A percentile compares a stretch with the other conserved stretches of the same genome.
phyloP scores from a whole-genome alignment of 2,888 invertebrate species.

The Deroplatys truncata region DNA sequence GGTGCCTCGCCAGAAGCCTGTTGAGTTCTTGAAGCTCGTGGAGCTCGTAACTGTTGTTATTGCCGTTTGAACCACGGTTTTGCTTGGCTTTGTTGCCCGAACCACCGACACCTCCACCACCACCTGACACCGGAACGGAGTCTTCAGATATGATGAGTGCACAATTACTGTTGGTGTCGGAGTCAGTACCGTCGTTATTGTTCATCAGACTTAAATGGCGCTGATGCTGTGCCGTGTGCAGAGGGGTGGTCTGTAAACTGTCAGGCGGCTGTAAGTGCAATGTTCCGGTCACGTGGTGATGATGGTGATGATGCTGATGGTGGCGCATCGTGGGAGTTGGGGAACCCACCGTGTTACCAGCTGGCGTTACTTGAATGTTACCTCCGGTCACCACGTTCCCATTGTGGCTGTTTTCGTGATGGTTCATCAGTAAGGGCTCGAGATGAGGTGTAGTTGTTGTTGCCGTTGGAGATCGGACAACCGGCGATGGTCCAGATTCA shows the following conservation, averaged over 20 bases:
- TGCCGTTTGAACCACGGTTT: slow-evolving; percentile 61
- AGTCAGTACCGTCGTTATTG: slow-evolving; percentile 51
- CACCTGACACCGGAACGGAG: slow-evolving; percentile 36
- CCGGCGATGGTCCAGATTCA: slow-evolving; percentile 7
- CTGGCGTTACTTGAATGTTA: background rate
- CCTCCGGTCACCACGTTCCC: slow-evolving; percentile 7
- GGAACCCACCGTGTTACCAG: background rate
- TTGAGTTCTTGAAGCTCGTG: slow-evolving; percentile 54
- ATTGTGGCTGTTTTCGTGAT: slow-evolving; percentile 26
- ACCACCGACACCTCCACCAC: slow-evolving; percentile 20
- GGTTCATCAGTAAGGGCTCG: slow-evolving; percentile 33
- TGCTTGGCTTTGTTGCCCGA: slow-evolving; percentile 17
- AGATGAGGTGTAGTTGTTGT: slow-evolving; percentile 37
- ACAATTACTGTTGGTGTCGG: slow-evolving; percentile 55
- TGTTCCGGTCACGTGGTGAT: slow-evolving; percentile 32
- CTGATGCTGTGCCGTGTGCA: slow-evolving; percentile 41
- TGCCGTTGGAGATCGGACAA: slow-evolving; percentile 14
- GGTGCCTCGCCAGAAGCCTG: slow-evolving; percentile 33
- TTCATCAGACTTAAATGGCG: slow-evolving; percentile 27
- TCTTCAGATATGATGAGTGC: slow-evolving; percentile 42
- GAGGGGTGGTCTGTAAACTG: slow-evolving; percentile 33
- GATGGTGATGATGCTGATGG: background rate
- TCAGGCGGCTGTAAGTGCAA: slow-evolving; percentile 39
- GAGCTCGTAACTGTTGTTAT: slow-evolving; percentile 71
- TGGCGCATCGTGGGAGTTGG: background rate